Evolutionary conservation across 2,888 invertebrate genomes (phyloP), one percentile per base, ranked within the genome.

Genomic region (Dasysyrphus albostriatus): DNA sequence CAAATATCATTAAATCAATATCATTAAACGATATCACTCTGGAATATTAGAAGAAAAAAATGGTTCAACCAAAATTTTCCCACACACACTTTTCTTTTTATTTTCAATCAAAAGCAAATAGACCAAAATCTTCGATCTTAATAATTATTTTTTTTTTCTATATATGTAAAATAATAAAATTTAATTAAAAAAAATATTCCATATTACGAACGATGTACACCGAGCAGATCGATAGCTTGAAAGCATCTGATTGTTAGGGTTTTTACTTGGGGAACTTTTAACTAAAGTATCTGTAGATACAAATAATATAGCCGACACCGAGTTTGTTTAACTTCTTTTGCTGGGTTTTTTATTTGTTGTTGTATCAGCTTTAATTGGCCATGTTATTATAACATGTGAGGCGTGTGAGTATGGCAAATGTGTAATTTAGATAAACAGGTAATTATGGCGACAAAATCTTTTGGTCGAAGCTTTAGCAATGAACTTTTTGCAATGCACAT

Each of bases 241-340:
- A 79, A 72, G 83, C 75, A 87, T 87, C 83, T 87, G 87, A 87
- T 81, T 77, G 74, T 69, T 32, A 24, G 47, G 54, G 44, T 61
- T 56, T 76, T 77, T 61, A 34, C 51, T 54, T 32, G 37, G 49
- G 44, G 9, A 74, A 74, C 70, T 82, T 77, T 78, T 74, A 72
- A 67, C 77, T 49, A 47, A 67, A 49, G 63, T 65, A 65, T 65
- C 63, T 82, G 72, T 49, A 16, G 72, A 44, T 74, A 51, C 34
- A 65, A 47, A 42, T 14, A 42, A 24, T 65, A 42, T 24, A 34
- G 63, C 78, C 63, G 78, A 49, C 56, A 70, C 78, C 63, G 78
- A 49, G 65, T 58, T 79, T 72, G 29, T 67, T 67, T 69, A 75
- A 82, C 61, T 81, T 77, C 39, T 29, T 63, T 73, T 54, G 51